Conservation (phyloP, 2,797 vertebrate species). For the Spinus pinus region DNA sequence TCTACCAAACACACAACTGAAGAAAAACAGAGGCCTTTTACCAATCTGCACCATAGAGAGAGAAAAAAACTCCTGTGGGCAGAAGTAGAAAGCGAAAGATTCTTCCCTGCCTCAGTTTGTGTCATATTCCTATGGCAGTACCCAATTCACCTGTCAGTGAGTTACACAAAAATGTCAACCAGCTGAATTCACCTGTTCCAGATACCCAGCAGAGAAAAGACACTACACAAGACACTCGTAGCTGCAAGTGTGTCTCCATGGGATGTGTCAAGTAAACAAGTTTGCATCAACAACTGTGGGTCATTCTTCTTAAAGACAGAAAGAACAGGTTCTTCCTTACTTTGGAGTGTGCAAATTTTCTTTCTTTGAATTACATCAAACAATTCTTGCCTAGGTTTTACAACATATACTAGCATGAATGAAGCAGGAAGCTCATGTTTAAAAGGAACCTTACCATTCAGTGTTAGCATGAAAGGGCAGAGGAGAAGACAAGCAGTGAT, state of each 20-base stretch:
- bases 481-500: background rate
- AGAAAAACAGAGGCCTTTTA: background rate
- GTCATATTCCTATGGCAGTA: background rate
- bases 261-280: background rate
- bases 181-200: background rate
- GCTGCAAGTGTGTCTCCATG: background rate
- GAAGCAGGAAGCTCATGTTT: background rate
- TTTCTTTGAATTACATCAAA: background rate
- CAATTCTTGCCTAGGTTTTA: background rate
- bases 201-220: background rate
- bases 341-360: background rate
- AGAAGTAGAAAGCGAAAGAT: background rate
- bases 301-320: background rate
- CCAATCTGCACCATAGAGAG: accelerated
- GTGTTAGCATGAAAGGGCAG: background rate
- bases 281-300: background rate
- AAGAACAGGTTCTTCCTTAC: background rate
- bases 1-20: background rate
- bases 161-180: background rate
- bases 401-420: accelerated
- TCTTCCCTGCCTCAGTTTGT: background rate
- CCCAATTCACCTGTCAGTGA: background rate
- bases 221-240: background rate
- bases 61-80: accelerated
- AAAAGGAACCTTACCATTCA: background rate